phyloP scores from a whole-genome alignment of 2,888 invertebrate genomes.

The Eucriotettix oculatus region DNA sequence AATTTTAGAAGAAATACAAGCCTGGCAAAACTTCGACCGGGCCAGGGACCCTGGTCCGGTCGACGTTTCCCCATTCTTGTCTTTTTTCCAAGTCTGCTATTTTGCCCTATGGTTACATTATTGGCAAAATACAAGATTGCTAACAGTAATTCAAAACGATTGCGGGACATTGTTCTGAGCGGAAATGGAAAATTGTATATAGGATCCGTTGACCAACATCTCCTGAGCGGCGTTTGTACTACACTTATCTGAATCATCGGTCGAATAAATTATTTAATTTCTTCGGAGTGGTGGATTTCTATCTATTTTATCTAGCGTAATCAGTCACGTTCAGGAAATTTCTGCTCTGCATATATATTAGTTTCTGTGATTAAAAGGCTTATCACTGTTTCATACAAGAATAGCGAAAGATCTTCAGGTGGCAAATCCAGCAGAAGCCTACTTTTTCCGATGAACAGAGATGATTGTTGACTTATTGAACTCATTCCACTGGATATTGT shows the following conservation, averaged over 20 bases:
- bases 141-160: slow-evolving; percentile 14
- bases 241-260: slow-evolving; percentile 14
- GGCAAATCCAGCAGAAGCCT: slow-evolving; percentile 11
- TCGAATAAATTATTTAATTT: slow-evolving; percentile 15
- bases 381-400: slow-evolving; percentile 11
- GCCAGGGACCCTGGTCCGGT: too few relatives aligned
- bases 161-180: slow-evolving; percentile 11
- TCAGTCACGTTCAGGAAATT: slow-evolving; percentile 7
- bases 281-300: slow-evolving; percentile 13
- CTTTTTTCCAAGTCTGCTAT: too few relatives aligned
- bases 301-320: slow-evolving; percentile 13
- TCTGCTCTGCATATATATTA: slow-evolving; percentile 14
- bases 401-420: slow-evolving; percentile 6
- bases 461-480: slow-evolving; percentile 6
- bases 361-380: slow-evolving; percentile 10
- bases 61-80: too few relatives aligned
- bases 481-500: slow-evolving; percentile 10
- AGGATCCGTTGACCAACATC: slow-evolving; percentile 12
- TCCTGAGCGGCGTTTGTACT: slow-evolving; percentile 11
- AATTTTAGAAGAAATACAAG: too few relatives aligned
- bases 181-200: slow-evolving; percentile 12
- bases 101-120: slow-evolving; percentile 8
- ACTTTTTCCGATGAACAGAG: slow-evolving; percentile 10
- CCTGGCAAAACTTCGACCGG: too few relatives aligned
- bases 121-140: slow-evolving; percentile 11